Base-by-base conservation (phyloP, 1,140 invertebrate species). In the Drosophila pallidifrons region DNA sequence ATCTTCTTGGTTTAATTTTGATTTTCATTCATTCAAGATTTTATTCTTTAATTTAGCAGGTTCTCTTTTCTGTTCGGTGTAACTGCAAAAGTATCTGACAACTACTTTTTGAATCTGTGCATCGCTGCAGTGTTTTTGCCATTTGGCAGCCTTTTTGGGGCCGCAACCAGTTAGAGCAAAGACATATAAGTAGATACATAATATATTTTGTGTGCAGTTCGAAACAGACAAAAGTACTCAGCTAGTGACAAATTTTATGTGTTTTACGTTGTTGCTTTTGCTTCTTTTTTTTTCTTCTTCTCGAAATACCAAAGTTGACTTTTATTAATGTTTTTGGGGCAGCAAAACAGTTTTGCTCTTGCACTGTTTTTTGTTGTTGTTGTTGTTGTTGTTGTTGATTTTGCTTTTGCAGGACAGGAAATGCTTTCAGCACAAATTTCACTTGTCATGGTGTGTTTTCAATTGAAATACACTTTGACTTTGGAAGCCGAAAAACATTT, bases 351-450 rank as follows among this genome's bases (percentile, higher is more conserved):
- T 54, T 45, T 20, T 1, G 28, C 32, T 13, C 13, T 11, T 45
- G 20, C 20, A 25, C 20, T 25, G 20, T 25, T 25, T 8, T 8
- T 10, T 35, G 32, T 8, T 2, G 7, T 7, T 38, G 35, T 10
- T 38, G 8, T 47, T 15, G 28, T 41, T 41, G 43, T 4, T 13
- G n/a, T n/a, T 43, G 11, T n/a, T 59, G 32, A 20, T 58, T 58
- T 51, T 30, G 58, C 58, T 72, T 32, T 45, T 35, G 13, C 25
- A 7, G 30, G 59, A 87, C 83, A 87, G 83, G 83, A 87, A 88
- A 77, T 71, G 85, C 77, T 89, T 87, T 88, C 73, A 80, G 68
- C 54, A 7, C 64, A 75, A 88, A 88, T 87, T 87, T 63, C 80
- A 87, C 83, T 87, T 87, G 83, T 87, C 83, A 87, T 80, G 77